Base-by-base conservation (phyloP, 2,888 invertebrate species). In the Dione vanillae region DNA sequence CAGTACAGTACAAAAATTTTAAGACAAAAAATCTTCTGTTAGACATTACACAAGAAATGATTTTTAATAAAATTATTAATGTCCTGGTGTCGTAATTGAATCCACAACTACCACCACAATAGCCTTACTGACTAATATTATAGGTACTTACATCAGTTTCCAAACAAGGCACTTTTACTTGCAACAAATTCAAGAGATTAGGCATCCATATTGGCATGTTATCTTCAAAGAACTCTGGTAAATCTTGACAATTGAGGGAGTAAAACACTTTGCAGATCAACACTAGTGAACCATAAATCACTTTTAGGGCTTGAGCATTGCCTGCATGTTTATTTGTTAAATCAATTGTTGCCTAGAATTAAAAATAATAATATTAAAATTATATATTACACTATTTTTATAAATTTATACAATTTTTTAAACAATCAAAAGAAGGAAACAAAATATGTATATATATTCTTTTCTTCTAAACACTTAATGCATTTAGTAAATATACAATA, bases 181-280 rank as follows among this genome's bases (percentile, higher is more conserved):
- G 96, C 45, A 99, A 93, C 43, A 99, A 92, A 41, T 95, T 95
- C 65, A 98, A 95, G 79, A 99, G 97, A 81, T 98, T 96, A 0
- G 95, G 95, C 99, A 99, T 99, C 99, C 99, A 99, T 0, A 94
- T 95, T 27, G 94, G 94, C 96, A 99, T 98, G 86, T 99, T 98
- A 85, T 99, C 99, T 89, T 99, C 99, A 86, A 99, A 99, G 93
- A 98, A 99, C 91, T 99, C 99, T 0, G 99, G 99, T 78, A 99
- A 92, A 89, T 99, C 99, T 94, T 99, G 99, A 77, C 96, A 97
- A 89, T 99, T 99, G 20, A 99, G 94, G 0, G 99, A 99, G 89
- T 98, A 98, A 93, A 99, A 99, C 64, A 99, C 97, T 90, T 99
- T 99, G 82, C 97, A 96, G 70, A 98, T 96, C 37, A 99, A 94